Evolutionary conservation across 2,888 invertebrate genomes (phyloP), one percentile per base, ranked within the genome.

Genomic region (Clostera curtula): DNA sequence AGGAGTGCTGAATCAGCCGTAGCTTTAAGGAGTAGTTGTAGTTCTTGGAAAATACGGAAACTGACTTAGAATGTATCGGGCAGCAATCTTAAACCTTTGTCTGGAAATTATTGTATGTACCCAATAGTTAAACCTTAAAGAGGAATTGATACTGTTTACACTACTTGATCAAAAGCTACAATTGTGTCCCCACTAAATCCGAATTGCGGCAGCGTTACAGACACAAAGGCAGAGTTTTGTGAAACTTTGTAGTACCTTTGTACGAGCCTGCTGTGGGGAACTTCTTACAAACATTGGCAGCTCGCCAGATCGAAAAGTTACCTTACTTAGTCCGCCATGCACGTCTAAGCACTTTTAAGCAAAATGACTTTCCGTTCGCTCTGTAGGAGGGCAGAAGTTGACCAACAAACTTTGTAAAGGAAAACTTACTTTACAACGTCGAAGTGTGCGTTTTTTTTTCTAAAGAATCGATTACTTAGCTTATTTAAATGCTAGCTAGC

Each of bases 231-330:
- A 43, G 48, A 53, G 49, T 57, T 60, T 49, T 49, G 51, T 44
- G 43, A 50, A 68, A 71, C 60, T 68, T 64, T 50, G 52, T 47
- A 53, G 55, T 58, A 61, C 61, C 55, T 61, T 54, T 53, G 54
- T 51, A 53, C 39, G 48, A 46, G 39, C 34, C 39, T 50, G 45
- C 47, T 43, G 43, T 43, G 34, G 40, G 42, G 40, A 66, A 70
- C 53, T 71, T 65, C 63, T 57, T 52, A 51, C 66, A 64, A 70
- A 72, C 64, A 64, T 60, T 74, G 74, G 74, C 71, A 44, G 25
- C 29, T 31, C 34, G 71, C 72, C 72, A 74, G 54, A 34, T 43
- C 42, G 44, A 48, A 45, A 61, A 69, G 51, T 68, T 68, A 59
- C 59, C 65, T 56, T 53, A 56, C 56, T 60, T 56, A 56, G 56